phyloP scores from a whole-genome alignment of 2,113 vertebrate genomes.

The Rhynchomys soricoides region DNA sequence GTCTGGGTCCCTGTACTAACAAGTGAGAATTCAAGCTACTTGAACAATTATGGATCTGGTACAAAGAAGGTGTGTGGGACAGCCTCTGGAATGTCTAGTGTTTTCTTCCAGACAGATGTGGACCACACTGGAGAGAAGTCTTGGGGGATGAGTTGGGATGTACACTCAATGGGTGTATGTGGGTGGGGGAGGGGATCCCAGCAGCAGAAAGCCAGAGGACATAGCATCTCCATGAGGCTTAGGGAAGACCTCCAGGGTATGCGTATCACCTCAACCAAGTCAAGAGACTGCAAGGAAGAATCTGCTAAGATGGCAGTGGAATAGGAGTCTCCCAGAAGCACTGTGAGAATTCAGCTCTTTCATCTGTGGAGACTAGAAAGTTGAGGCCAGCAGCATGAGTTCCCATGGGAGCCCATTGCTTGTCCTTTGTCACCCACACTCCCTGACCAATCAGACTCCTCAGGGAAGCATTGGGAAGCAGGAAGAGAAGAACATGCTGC shows the following conservation, averaged over 20 bases:
- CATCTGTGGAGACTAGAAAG: neutral
- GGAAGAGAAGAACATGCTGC: neutral
- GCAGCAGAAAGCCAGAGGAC: neutral
- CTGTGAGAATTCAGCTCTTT: neutral
- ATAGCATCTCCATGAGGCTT: no score
- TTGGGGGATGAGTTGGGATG: neutral
- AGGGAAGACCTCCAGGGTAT: neutral
- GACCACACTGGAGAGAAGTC: neutral
- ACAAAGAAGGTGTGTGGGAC: neutral
- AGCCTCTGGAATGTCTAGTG: no score
- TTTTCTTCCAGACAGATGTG: fast-evolving
- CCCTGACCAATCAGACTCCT: neutral
- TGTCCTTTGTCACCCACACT: neutral
- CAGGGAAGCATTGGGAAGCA: neutral
- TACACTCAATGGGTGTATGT: neutral
- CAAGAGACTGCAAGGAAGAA: neutral
- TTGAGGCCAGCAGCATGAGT: neutral
- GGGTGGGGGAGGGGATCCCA: neutral
- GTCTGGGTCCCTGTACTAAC: neutral
- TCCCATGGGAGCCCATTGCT: neutral
- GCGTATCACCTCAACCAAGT: no score
- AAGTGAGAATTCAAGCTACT: neutral
- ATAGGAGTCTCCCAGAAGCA: neutral
- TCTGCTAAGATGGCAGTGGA: neutral
- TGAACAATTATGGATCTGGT: neutral